Evolutionary conservation across 2,888 invertebrate species (phyloP).

Genomic region (Catonia carolina): DNA sequence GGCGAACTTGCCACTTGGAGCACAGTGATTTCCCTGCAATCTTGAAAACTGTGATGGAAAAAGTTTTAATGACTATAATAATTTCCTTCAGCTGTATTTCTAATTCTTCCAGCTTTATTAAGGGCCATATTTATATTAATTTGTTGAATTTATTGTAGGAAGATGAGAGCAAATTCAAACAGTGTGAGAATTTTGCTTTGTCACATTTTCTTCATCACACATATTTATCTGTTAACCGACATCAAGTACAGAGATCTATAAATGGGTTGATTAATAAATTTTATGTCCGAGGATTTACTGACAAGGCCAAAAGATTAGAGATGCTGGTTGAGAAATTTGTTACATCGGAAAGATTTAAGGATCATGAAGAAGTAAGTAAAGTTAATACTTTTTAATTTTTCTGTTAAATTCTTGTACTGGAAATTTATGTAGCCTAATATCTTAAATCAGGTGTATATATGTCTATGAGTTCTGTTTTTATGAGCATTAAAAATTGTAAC

Average conservation of each 20-base stretch:
- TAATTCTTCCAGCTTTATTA: too few relatives aligned
- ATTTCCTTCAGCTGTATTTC: too few relatives aligned
- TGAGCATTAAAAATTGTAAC: too few relatives aligned
- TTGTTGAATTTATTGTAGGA: constrained; percentile 10
- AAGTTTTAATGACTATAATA: too few relatives aligned
- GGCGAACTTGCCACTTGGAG: too few relatives aligned
- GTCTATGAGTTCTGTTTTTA: too few relatives aligned
- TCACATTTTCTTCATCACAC: constrained; percentile 19
- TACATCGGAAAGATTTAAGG: constrained; percentile 5
- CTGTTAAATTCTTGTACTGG: background rate
- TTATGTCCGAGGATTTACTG: constrained; percentile 11
- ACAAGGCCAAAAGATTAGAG: constrained; percentile 8
- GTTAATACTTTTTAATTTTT: background rate
- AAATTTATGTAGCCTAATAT: too few relatives aligned
- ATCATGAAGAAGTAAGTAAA: constrained; percentile 13
- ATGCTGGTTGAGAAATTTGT: constrained; percentile 19
- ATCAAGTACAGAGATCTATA: constrained; percentile 2
- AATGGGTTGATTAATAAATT: constrained; percentile 18
- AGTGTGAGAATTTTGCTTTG: constrained; percentile 12
- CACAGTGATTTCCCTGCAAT: too few relatives aligned
- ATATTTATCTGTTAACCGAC: constrained; percentile 17
- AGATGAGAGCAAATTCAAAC: constrained; percentile 12
- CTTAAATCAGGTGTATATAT: too few relatives aligned
- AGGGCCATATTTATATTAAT: too few relatives aligned
- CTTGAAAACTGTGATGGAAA: too few relatives aligned